Evolutionary conservation across 2,888 invertebrate species (phyloP).

Genomic region (Melanostoma scalare): DNA sequence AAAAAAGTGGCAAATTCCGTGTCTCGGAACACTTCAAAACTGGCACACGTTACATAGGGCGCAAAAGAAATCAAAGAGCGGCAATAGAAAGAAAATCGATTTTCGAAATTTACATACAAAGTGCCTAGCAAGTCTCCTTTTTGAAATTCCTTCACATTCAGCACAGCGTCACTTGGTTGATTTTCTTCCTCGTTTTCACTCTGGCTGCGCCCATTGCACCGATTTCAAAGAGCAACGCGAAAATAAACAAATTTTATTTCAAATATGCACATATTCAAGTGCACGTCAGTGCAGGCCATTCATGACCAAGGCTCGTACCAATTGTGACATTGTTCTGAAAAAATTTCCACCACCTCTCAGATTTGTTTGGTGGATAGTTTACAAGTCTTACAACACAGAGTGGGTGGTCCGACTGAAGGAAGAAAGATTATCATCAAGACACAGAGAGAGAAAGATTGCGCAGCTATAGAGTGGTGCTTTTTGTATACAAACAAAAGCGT

Average conservation of each 20-base stretch:
- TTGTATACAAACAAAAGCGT: neutral
- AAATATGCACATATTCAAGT: constrained; percentile 57
- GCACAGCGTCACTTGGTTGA: constrained; percentile 48
- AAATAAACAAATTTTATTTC: constrained; percentile 28
- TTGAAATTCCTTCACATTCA: constrained; percentile 19
- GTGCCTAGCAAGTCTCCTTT: constrained; percentile 1
- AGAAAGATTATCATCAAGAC: constrained; percentile 24
- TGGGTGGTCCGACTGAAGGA: constrained; percentile 43
- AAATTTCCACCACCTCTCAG: constrained; percentile 25
- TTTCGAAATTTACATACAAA: constrained; percentile 34
- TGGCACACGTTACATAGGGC: constrained; percentile 58
- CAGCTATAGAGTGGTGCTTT: constrained; percentile 2
- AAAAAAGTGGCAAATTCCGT: constrained; percentile 54
- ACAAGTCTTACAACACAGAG: neutral
- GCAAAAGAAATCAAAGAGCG: constrained; percentile 36
- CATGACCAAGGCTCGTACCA: constrained; percentile 46
- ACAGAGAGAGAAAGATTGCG: constrained; percentile 30
- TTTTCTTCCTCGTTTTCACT: constrained; percentile 43
- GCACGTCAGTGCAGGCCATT: constrained; percentile 60
- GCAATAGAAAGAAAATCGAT: constrained; percentile 37
- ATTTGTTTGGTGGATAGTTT: constrained; percentile 8
- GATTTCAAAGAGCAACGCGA: constrained; percentile 5
- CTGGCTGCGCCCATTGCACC: constrained; percentile 16
- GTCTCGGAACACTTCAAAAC: constrained; percentile 64
- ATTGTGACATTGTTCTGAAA: constrained; percentile 29